phyloP scores from a whole-genome alignment of 2,888 invertebrate species.

The Cheilosia pagana region DNA sequence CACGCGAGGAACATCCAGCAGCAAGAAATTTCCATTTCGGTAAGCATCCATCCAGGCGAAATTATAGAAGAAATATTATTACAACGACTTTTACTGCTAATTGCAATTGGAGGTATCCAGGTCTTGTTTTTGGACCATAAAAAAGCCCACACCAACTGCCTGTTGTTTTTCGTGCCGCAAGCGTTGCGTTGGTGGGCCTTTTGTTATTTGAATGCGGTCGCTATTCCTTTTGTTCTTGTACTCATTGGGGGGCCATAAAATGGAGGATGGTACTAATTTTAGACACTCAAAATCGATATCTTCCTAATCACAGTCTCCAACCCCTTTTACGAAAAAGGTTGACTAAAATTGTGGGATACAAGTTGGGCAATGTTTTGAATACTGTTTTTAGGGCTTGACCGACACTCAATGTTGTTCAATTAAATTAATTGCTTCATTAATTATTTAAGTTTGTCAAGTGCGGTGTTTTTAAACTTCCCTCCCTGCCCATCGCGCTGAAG shows the following conservation, averaged over 20 bases:
- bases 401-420: neutral
- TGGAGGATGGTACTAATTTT: conserved; percentile 28
- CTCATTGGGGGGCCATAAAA: neutral
- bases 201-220: neutral
- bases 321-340: no score
- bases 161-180: neutral
- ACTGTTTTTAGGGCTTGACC: neutral
- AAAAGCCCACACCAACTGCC: neutral
- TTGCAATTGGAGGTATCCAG: conserved; percentile 28
- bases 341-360: no score
- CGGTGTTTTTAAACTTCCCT: no score
- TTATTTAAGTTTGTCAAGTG: no score
- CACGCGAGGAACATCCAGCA: conserved; percentile 15
- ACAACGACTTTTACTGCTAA: conserved; percentile 68
- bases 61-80: conserved; percentile 62
- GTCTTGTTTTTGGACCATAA: neutral
- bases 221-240: neutral
- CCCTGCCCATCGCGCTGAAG: no score
- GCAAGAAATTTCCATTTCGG: conserved; percentile 65
- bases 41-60: conserved; percentile 64
- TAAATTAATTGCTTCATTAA: no score
- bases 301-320: neutral
- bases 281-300: conserved; percentile 15
- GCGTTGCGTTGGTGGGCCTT: neutral
- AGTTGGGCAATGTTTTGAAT: no score